Percentiles rank a stretch among this genome's conserved stretches.
Evolutionary conservation across 2,888 invertebrate genomes (phyloP).

Genomic region (Leptura quadrifasciata): DNA sequence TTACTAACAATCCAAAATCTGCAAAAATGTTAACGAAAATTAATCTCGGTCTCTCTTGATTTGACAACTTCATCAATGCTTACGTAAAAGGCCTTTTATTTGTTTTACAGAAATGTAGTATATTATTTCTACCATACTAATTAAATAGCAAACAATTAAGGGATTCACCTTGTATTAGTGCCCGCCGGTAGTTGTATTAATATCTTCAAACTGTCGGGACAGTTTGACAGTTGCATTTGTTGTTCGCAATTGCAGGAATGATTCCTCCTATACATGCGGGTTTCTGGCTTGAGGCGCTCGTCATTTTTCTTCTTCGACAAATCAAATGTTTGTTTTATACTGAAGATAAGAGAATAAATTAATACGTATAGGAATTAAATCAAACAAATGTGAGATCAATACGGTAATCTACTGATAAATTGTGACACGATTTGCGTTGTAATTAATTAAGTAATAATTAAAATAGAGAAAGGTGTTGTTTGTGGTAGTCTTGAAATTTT

Average conservation of each 20-base stretch:
- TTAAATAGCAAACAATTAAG: background rate
- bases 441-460: background rate
- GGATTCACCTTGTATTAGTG: background rate
- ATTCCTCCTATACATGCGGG: constrained; percentile 23
- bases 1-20: too few species aligned
- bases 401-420: background rate
- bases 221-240: constrained; percentile 27
- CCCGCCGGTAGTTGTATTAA: constrained; percentile 20
- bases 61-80: too few species aligned
- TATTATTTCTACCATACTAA: background rate
- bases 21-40: too few species aligned
- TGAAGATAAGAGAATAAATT: constrained; percentile 15
- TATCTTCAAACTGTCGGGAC: background rate
- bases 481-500: too few species aligned
- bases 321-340: constrained; percentile 19
- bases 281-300: constrained; percentile 1
- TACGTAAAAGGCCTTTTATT: too few species aligned
- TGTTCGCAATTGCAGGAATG: constrained; percentile 13
- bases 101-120: too few species aligned
- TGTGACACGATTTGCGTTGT: background rate
- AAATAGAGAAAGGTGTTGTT: too few species aligned
- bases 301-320: constrained; percentile 20
- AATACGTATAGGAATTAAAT: constrained; percentile 5
- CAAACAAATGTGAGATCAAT: background rate
- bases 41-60: too few species aligned